These are phyloP conservation scores for Hyppa rectilinea DNA, from an alignment of 2,888 invertebrate genomes.

Conservation along the genomic window DNA sequence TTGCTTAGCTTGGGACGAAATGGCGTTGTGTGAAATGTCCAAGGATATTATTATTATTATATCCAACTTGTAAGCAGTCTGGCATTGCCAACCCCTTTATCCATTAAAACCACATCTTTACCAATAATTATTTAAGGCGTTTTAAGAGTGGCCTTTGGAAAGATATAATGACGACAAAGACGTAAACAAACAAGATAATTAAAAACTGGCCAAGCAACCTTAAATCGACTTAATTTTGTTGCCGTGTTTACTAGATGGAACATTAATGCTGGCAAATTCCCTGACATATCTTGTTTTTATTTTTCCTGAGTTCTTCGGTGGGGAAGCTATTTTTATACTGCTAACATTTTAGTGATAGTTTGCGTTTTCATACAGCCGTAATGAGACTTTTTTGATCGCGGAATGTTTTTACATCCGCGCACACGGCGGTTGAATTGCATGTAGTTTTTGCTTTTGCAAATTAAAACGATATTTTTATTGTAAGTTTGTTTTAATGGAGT, in stretches of 20 bases:
- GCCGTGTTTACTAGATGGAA: conserved; percentile 26
- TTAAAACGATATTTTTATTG: conserved; percentile 31
- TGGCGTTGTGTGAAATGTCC: too few relatives aligned
- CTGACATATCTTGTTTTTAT: conserved; percentile 35
- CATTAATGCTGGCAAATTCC: conserved; percentile 5
- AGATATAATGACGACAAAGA: not conserved
- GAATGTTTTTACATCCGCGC: conserved; percentile 61
- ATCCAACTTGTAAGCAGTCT: not conserved
- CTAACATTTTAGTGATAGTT: conserved; percentile 71
- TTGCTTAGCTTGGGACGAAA: too few relatives aligned
- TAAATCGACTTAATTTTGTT: conserved; percentile 27
- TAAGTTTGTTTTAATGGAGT: conserved; percentile 17
- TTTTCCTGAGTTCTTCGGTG: conserved; percentile 56
- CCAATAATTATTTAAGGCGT: not conserved
- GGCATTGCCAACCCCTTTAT: not conserved
- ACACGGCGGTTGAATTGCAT: conserved; percentile 35
- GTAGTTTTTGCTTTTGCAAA: conserved; percentile 38
- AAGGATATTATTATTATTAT: too few relatives aligned
- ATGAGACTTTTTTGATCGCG: conserved; percentile 72
- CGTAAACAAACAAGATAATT: conserved; percentile 21
- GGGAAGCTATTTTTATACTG: conserved; percentile 52
- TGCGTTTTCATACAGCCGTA: conserved; percentile 64
- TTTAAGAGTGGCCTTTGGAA: not conserved
- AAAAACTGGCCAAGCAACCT: conserved; percentile 10
- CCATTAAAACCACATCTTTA: not conserved